phyloP scores from a whole-genome alignment of 2,113 vertebrate species.

The Myrmecobius fasciatus region DNA sequence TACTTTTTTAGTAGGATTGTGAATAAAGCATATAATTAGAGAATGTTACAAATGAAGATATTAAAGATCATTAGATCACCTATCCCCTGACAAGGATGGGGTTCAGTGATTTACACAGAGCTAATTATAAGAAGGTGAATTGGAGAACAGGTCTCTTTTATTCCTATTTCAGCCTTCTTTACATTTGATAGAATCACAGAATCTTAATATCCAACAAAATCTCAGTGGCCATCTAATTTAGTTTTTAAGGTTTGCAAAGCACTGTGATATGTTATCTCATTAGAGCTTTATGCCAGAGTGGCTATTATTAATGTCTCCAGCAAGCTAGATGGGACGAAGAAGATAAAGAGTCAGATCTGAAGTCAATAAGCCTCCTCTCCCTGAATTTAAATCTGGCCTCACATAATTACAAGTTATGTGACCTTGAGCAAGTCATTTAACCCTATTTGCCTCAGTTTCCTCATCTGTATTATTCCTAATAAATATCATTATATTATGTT shows the following conservation, averaged over 20 bases:
- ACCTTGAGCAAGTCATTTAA: neutral
- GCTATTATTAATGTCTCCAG: neutral
- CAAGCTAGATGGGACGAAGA: neutral
- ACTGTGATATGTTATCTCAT: neutral
- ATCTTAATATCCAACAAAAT: neutral
- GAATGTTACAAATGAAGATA: neutral
- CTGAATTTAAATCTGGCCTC: neutral
- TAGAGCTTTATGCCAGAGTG: neutral
- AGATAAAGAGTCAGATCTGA: neutral
- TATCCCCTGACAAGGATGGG: neutral
- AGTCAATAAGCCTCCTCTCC: neutral
- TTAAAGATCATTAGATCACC: neutral
- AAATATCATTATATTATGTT: neutral
- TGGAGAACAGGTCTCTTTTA: neutral
- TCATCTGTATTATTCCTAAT: neutral
- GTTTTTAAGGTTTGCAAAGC: neutral
- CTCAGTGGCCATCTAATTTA: neutral
- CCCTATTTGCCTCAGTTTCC: neutral
- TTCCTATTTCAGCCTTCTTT: neutral
- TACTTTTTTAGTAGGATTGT: neutral
- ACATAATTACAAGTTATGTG: neutral
- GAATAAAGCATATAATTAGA: neutral
- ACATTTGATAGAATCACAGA: neutral
- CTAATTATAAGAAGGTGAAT: neutral
- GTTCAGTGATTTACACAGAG: neutral